phyloP scores from a whole-genome alignment of 2,888 invertebrate species.

The Clivina fossor region DNA sequence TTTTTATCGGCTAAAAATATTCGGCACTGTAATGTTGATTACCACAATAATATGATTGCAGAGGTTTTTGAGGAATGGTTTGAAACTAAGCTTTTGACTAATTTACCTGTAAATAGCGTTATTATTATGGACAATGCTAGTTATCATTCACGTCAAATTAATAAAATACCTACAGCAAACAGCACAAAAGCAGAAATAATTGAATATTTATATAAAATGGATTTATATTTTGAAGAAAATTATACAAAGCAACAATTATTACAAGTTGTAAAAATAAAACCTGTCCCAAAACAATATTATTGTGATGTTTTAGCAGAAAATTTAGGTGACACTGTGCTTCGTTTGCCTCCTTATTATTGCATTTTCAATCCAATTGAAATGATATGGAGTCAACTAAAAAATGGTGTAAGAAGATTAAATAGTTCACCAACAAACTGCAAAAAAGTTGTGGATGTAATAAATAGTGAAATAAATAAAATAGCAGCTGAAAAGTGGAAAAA shows the following conservation, averaged over 20 bases:
- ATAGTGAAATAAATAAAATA: too few relatives aligned
- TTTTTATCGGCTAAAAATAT: constrained; percentile 36
- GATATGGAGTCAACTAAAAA: constrained; percentile 17
- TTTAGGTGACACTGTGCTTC: too few relatives aligned
- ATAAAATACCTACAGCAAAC: constrained; percentile 16
- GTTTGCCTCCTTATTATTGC: constrained; percentile 1
- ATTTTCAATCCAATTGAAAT: constrained; percentile 1
- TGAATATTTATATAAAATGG: too few relatives aligned
- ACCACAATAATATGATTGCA: constrained; percentile 37
- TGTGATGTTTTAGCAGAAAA: too few relatives aligned
- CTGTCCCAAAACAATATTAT: too few relatives aligned
- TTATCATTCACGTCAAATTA: constrained; percentile 31
- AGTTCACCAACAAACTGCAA: constrained; percentile 5
- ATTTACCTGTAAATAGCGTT: constrained; percentile 27
- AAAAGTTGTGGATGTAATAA: too few relatives aligned
- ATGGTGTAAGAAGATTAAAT: constrained; percentile 18
- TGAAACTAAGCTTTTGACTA: constrained; percentile 23
- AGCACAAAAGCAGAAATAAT: constrained; percentile 19
- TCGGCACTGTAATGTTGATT: constrained; percentile 22
- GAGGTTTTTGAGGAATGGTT: constrained; percentile 38
- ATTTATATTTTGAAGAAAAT: too few relatives aligned
- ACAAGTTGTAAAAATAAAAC: constrained; percentile 19
- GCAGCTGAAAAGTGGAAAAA: constrained; percentile 13
- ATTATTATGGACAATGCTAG: constrained; percentile 38
- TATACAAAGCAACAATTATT: constrained; percentile 16